Evolutionary conservation across 2,797 vertebrate species (phyloP), one percentile per base, ranked within the genome.

Genomic region (Spea hammondii): DNA sequence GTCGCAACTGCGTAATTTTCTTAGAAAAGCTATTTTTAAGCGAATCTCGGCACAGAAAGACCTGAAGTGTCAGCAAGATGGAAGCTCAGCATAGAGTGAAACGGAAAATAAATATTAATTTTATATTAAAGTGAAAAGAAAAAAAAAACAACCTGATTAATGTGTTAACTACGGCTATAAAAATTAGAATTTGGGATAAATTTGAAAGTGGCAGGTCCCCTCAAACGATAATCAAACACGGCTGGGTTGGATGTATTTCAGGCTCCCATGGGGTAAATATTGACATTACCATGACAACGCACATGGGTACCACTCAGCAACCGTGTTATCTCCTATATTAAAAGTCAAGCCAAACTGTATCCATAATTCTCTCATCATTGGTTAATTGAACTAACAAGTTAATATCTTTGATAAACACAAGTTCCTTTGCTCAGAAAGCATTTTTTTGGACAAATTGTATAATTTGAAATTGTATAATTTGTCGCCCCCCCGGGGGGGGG

Each of bases 371-470:
- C 55, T 7, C 17, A 54, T 53, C 48, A 66, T 75, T 62, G 5
- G 17, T 46, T 54, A 66, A 75, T 75, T 13, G 46, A 62, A 65
- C 11, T 8, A 1, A 55, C 46, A 49, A 46, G 68, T 47, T 77
- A 59, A 59, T 59, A 13, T 59, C 12, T 12, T 59, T 13, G 5
- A 59, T 13, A 13, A 13, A 47, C 4, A 55, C 57, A 17, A 14
- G 59, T 49, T 77, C 32, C 11, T 64, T n/a, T 17, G n/a, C 45
- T 54, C 6, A 6, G 14, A 9, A 17, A 62, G 6, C 49, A 72
- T 57, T 45, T 7, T 12, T 48, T 7, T 45, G 17, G 51, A 6
- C 11, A 14, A 9, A 8, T 5, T 7, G 70, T 17, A 44, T 57
- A 32, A 78, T 50, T n/a, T 32, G 32, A 14, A 10, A 13, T 5